Conservation (phyloP, 2,113 vertebrate species). For the Paratilapia polleni region DNA sequence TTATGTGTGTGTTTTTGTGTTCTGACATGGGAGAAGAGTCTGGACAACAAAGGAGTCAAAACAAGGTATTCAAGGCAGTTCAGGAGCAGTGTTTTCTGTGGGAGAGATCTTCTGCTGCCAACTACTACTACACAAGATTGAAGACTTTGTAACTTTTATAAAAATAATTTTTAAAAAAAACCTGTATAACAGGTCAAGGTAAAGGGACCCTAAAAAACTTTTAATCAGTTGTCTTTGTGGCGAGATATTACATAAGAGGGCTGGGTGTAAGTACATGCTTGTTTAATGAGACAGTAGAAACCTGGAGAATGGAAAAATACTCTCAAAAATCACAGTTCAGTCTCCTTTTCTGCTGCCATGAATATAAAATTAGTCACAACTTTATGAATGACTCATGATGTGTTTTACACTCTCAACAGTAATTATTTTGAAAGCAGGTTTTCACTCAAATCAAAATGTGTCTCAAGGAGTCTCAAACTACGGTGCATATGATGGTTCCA, state of each 20-base stretch:
- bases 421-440: neutral
- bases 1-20: neutral
- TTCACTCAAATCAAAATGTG: neutral
- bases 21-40: neutral
- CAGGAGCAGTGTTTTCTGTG: neutral
- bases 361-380: constrained; percentile 1
- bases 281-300: no score
- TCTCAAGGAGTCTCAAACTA: neutral
- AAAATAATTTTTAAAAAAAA: no score
- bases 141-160: no score
- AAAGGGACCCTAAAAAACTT: neutral
- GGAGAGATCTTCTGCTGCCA: neutral
- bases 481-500: neutral
- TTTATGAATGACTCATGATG: neutral
- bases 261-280: neutral
- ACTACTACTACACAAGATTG: neutral
- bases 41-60: neutral
- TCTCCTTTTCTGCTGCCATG: neutral
- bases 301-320: neutral
- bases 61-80: neutral
- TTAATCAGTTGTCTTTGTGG: neutral
- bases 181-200: no score
- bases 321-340: neutral
- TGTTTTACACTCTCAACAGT: neutral
- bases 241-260: neutral